Evolutionary conservation across 2,113 vertebrate species (phyloP).

Genomic region (Otocyon megalotis): DNA sequence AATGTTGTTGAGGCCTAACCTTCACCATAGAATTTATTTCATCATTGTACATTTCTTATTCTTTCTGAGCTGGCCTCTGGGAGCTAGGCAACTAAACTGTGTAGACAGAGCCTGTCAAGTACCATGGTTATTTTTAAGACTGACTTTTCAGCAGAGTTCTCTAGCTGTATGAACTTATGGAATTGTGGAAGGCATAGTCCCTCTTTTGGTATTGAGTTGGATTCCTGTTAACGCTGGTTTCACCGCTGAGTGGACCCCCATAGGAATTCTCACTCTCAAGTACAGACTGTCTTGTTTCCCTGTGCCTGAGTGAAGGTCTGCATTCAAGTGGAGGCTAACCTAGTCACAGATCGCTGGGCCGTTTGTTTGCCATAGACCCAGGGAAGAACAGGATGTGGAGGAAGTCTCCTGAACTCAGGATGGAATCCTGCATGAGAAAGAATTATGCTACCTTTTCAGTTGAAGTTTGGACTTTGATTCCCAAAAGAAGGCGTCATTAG

Average conservation of each 20-base stretch:
- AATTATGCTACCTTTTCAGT: conserved; percentile 39
- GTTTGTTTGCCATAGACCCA: background rate
- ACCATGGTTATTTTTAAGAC: conserved; percentile 20
- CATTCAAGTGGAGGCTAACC: background rate
- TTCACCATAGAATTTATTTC: conserved; percentile 30
- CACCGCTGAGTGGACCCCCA: background rate
- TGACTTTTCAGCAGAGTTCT: conserved; percentile 48
- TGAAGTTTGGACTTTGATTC: conserved; percentile 57
- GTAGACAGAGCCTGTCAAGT: conserved; percentile 21
- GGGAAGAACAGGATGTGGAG: background rate
- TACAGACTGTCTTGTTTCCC: background rate
- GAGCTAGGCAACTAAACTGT: background rate
- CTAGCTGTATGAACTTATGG: background rate
- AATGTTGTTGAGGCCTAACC: conserved; percentile 15
- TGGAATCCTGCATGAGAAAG: conserved; percentile 31
- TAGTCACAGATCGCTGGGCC: background rate
- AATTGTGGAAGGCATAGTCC: background rate
- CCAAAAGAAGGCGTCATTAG: conserved; percentile 41
- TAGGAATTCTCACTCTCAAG: conserved; percentile 50
- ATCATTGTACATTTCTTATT: conserved; percentile 8
- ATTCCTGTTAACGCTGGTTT: background rate
- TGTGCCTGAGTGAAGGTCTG: conserved; percentile 3
- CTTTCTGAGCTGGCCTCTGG: conserved; percentile 55
- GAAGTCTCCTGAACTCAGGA: conserved; percentile 11
- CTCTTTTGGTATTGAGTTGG: background rate